A percentile compares a stretch with the other conserved stretches of the same genome.
These are phyloP conservation scores for Scaptomyza tumidula DNA, from an alignment of 2,888 invertebrate species.

Conservation along the genomic window DNA sequence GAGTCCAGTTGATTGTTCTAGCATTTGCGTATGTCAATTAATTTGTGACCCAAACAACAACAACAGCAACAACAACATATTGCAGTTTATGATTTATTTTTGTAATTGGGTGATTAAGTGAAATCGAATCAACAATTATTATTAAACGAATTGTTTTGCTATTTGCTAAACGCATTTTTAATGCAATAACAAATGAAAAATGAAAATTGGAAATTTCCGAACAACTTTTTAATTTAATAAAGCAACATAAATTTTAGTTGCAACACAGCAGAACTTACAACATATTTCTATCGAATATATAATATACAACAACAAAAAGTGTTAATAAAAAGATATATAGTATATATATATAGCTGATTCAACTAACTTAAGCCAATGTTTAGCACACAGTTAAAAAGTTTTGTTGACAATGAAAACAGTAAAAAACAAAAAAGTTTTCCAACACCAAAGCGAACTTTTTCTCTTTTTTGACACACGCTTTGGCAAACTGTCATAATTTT, in stretches of 20 bases:
- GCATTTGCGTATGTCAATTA: constrained; percentile 23
- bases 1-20: constrained; percentile 12
- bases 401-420: too few species aligned
- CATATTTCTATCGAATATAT: too few species aligned
- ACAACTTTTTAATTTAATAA: background rate
- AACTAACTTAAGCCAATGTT: too few species aligned
- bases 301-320: too few species aligned
- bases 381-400: too few species aligned
- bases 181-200: constrained; percentile 56
- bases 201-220: background rate
- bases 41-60: constrained; percentile 5
- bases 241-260: background rate
- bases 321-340: too few species aligned
- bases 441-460: background rate
- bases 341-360: too few species aligned
- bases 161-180: constrained; percentile 55
- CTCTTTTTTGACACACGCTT: background rate
- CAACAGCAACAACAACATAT: background rate
- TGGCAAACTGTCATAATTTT: background rate
- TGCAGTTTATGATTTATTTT: constrained; percentile 2
- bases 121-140: constrained; percentile 27
- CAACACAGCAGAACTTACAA: constrained; percentile 2
- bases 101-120: constrained; percentile 17
- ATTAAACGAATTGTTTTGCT: constrained; percentile 12
- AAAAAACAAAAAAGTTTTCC: background rate